Conservation (phyloP, 2,888 invertebrate genomes). For the Lycaena phlaeas region DNA sequence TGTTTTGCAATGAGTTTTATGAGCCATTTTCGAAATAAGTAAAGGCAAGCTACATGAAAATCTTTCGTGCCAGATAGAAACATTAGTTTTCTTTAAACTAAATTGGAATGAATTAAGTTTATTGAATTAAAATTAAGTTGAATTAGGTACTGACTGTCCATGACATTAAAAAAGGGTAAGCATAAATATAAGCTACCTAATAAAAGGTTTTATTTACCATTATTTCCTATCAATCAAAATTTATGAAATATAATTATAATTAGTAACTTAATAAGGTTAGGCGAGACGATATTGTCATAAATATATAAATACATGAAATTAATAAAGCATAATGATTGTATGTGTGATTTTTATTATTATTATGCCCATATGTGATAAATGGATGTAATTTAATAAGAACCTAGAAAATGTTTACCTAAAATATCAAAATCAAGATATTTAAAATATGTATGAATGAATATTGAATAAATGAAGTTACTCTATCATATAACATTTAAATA, state of each 20-base stretch:
- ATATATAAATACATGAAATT: conserved; percentile 75
- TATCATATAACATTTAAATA: too few relatives aligned
- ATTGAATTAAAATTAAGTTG: conserved; percentile 50
- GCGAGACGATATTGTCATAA: conserved; percentile 75
- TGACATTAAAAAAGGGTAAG: conserved; percentile 44
- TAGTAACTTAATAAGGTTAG: conserved; percentile 73
- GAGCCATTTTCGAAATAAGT: not conserved
- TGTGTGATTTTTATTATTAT: conserved; percentile 48
- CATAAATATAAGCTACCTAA: conserved; percentile 48
- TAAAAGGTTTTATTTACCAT: conserved; percentile 64
- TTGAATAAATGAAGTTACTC: too few relatives aligned
- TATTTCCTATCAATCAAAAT: conserved; percentile 71
- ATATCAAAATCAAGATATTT: not conserved
- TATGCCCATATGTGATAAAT: conserved; percentile 4
- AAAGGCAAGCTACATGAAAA: conserved; percentile 19
- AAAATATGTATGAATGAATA: too few relatives aligned
- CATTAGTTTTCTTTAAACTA: conserved; percentile 39
- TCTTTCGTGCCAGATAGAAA: conserved; percentile 63
- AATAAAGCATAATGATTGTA: conserved; percentile 75
- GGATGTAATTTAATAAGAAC: too few relatives aligned
- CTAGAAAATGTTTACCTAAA: not conserved
- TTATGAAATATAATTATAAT: conserved; percentile 70
- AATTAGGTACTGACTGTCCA: conserved; percentile 50
- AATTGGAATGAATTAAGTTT: conserved; percentile 42
- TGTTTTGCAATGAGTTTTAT: not conserved